A percentile compares a stretch with the other conserved stretches of the same genome.
Evolutionary conservation across 2,888 invertebrate species (phyloP).

Genomic region (Troides oblongomaculatus): DNA sequence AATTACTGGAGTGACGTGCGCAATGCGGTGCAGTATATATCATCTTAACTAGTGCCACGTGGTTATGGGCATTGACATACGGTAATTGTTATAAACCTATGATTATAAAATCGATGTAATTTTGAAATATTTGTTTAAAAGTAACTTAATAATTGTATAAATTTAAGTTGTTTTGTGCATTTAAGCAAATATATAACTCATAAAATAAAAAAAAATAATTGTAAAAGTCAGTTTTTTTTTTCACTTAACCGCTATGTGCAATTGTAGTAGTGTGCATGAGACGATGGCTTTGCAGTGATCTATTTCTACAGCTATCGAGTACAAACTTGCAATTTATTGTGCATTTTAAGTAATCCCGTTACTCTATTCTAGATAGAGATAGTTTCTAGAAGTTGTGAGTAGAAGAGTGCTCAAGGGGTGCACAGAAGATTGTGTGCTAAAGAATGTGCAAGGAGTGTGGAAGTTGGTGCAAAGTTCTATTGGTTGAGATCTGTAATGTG

Average conservation of each 20-base stretch:
- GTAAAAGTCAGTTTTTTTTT: constrained; percentile 45
- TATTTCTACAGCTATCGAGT: constrained; percentile 68
- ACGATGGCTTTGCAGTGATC: constrained; percentile 57
- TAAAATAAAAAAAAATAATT: constrained; percentile 30
- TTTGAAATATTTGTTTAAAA: too few relatives aligned
- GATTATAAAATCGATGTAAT: too few relatives aligned
- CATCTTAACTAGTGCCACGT: too few relatives aligned
- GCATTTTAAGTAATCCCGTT: constrained; percentile 61
- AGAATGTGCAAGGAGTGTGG: constrained; percentile 63
- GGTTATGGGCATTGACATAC: too few relatives aligned
- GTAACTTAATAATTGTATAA: too few relatives aligned
- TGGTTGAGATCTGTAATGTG: constrained; percentile 69
- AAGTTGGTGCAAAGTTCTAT: constrained; percentile 71
- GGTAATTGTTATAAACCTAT: too few relatives aligned
- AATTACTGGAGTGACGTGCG: too few relatives aligned
- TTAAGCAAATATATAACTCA: constrained; percentile 23
- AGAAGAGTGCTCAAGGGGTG: constrained; percentile 69
- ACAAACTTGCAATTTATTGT: constrained; percentile 66
- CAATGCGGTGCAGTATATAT: too few relatives aligned
- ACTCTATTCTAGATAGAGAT: constrained; percentile 73
- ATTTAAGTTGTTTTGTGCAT: constrained; percentile 15
- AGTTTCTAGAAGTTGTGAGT: constrained; percentile 62
- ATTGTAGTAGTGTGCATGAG: constrained; percentile 63
- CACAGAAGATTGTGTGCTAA: constrained; percentile 72
- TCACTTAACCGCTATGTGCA: constrained; percentile 60